Evolutionary conservation across 2,113 vertebrate genomes (phyloP).

Genomic region (Lophius piscatorius): DNA sequence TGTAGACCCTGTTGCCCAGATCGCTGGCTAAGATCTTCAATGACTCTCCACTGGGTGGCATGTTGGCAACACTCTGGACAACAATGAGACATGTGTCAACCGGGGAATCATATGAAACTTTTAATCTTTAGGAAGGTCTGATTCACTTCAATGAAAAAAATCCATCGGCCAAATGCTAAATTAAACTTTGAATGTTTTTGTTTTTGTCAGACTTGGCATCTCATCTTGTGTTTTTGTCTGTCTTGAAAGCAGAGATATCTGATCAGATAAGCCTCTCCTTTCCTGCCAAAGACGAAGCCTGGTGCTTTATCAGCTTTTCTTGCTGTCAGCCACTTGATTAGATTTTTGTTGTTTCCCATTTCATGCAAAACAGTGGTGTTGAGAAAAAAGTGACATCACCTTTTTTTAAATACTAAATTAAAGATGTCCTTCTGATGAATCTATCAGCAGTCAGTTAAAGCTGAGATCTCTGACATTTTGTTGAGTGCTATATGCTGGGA

Average conservation of each 20-base stretch:
- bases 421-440: too few relatives aligned
- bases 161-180: constrained; percentile 5
- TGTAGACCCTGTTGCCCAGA: constrained; percentile 82
- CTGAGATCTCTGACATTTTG: not conserved
- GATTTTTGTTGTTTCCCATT: constrained; percentile 22
- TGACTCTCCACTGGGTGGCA: constrained; percentile 87
- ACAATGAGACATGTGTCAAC: constrained; percentile 6
- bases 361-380: not conserved
- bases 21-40: constrained; percentile 80
- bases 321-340: constrained; percentile 30
- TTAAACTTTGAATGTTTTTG: too few relatives aligned
- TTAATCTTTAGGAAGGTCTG: not conserved
- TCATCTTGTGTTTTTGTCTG: not conserved
- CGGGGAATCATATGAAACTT: constrained; percentile 1
- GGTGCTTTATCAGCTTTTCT: constrained; percentile 12
- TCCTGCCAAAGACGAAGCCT: constrained; percentile 24
- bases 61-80: constrained; percentile 78
- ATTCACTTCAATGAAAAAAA: not conserved
- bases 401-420: too few relatives aligned
- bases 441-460: too few relatives aligned
- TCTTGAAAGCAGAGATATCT: constrained; percentile 14
- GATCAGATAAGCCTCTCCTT: constrained; percentile 34
- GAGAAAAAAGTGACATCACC: not conserved
- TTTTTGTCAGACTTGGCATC: constrained; percentile 5
- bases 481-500: not conserved